Percentiles rank a stretch among this genome's conserved stretches.
Conservation (phyloP, 1,140 invertebrate species). For the Papilio helenus region DNA sequence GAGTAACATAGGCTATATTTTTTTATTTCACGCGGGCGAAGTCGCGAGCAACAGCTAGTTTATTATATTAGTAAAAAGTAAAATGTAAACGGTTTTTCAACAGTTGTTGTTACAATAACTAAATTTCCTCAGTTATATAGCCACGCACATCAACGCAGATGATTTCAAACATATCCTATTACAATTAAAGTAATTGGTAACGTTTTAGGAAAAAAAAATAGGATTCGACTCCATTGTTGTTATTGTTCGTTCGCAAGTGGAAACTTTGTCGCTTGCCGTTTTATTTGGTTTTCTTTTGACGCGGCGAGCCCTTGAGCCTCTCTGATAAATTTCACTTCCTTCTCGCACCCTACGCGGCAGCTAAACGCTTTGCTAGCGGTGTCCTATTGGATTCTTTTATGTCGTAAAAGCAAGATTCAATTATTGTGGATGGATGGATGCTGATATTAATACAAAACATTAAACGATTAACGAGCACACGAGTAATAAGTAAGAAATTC, state of each 20-base stretch:
- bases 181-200: not conserved
- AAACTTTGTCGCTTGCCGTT: constrained; percentile 82
- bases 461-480: too few species aligned
- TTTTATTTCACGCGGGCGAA: too few species aligned
- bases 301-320: constrained; percentile 75
- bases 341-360: constrained; percentile 40
- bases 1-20: too few species aligned
- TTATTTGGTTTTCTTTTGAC: constrained; percentile 82
- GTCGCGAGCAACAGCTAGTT: too few species aligned
- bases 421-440: not conserved
- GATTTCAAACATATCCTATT: too few species aligned
- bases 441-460: too few species aligned
- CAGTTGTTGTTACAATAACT: too few species aligned
- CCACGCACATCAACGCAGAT: too few species aligned
- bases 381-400: constrained; percentile 12
- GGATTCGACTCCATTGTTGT: constrained; percentile 49
- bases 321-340: constrained; percentile 73
- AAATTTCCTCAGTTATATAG: too few species aligned
- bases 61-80: too few species aligned
- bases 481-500: too few species aligned
- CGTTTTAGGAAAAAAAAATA: not conserved
- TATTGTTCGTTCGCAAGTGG: constrained; percentile 41
- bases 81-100: too few species aligned
- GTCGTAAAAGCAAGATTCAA: constrained; percentile 4
- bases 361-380: constrained; percentile 35